phyloP scores from a whole-genome alignment of 2,113 vertebrate species.

The Solea senegalensis region DNA sequence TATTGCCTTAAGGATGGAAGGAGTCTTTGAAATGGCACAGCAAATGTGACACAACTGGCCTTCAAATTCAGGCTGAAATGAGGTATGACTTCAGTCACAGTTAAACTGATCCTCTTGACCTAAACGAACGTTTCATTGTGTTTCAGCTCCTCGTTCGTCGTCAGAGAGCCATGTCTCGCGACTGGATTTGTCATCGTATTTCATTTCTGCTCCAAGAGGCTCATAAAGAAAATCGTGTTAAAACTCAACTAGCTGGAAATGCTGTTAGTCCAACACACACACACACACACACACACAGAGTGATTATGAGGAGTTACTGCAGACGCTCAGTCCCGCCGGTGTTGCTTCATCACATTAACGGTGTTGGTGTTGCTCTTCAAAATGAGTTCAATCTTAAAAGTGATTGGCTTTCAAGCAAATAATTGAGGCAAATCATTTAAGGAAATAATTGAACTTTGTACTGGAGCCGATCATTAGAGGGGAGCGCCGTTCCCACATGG shows the following conservation, averaged over 20 bases:
- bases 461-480: conserved; percentile 11
- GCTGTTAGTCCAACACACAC: conserved; percentile 3
- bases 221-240: neutral
- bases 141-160: neutral
- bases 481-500: conserved; percentile 43
- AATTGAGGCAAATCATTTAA: conserved; percentile 65
- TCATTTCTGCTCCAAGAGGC: neutral
- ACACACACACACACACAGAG: neutral
- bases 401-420: conserved; percentile 59
- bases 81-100: too few species aligned
- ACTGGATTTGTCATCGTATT: neutral
- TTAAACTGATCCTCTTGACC: too few species aligned
- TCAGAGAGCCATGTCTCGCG: neutral
- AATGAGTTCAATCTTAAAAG: conserved; percentile 44
- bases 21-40: too few species aligned
- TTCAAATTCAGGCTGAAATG: too few species aligned
- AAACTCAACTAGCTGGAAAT: conserved; percentile 9
- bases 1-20: too few species aligned
- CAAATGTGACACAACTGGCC: too few species aligned
- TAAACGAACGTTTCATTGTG: too few species aligned
- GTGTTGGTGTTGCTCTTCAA: conserved; percentile 26
- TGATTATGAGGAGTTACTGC: conserved; percentile 28
- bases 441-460: too few species aligned
- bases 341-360: conserved; percentile 45
- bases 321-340: too few species aligned